Conservation (phyloP, 2,113 vertebrate species). For the Columba janthina region DNA sequence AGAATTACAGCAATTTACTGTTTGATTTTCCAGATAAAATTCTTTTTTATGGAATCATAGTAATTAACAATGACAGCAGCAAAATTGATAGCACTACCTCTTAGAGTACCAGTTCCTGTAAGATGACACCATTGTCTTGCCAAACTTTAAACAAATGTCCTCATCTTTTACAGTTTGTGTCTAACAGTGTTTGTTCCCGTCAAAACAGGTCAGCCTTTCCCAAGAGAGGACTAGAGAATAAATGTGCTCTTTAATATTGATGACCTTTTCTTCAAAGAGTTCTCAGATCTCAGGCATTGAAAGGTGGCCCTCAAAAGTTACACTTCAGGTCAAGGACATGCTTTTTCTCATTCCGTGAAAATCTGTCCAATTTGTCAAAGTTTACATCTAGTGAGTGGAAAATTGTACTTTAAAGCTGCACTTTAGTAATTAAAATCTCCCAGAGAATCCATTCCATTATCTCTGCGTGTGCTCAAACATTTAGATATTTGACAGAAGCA, state of each 20-base stretch:
- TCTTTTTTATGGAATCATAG: not conserved
- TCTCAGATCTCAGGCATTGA: not conserved
- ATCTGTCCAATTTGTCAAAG: not conserved
- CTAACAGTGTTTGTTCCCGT: not conserved
- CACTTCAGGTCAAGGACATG: not conserved
- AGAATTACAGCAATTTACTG: slow-evolving; percentile 3
- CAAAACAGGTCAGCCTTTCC: slow-evolving; percentile 17
- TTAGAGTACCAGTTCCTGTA: not conserved
- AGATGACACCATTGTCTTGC: not conserved
- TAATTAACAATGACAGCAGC: slow-evolving; percentile 1
- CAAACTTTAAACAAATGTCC: not conserved
- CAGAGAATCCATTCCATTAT: not conserved
- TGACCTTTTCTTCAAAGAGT: slow-evolving; percentile 23
- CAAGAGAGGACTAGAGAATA: not conserved
- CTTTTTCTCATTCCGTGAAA: not conserved
- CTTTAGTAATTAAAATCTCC: not conserved
- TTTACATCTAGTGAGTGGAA: not conserved
- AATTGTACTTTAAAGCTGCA: not conserved
- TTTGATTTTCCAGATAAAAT: slow-evolving; percentile 34
- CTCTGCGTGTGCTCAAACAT: not conserved
- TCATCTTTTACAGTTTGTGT: not conserved
- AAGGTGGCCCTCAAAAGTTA: not conserved
- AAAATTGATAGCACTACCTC: not conserved
- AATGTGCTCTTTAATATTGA: not conserved
- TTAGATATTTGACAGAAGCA: not conserved